A percentile compares a stretch with the other conserved stretches of the same genome.
Evolutionary conservation across 2,797 vertebrate genomes (phyloP).

Genomic region (Characodon lateralis): DNA sequence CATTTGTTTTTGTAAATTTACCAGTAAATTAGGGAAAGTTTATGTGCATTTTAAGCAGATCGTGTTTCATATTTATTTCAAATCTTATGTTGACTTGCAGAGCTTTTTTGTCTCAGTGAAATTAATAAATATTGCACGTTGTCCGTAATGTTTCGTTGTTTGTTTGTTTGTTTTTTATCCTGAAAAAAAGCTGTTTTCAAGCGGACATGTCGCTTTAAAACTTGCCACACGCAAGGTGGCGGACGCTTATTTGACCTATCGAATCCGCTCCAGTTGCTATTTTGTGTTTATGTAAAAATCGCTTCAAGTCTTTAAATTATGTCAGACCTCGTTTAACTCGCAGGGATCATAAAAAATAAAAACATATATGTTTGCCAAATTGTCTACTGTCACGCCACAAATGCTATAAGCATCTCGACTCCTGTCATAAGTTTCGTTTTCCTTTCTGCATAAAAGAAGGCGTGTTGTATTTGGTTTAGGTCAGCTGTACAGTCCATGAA

Average conservation of each 20-base stretch:
- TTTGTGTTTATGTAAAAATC: not conserved
- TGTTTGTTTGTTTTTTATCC: too few relatives aligned
- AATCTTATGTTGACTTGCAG: too few relatives aligned
- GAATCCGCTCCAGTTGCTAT: not conserved
- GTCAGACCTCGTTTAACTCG: not conserved
- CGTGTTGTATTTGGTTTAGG: not conserved
- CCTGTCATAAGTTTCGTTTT: constrained; percentile 40
- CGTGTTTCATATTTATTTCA: too few relatives aligned
- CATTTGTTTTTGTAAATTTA: too few relatives aligned
- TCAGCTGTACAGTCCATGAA: not conserved
- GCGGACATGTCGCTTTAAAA: too few relatives aligned
- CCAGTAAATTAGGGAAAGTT: too few relatives aligned
- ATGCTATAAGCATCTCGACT: too few relatives aligned
- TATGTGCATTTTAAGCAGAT: too few relatives aligned
- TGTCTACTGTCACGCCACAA: not conserved
- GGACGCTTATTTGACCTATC: not conserved
- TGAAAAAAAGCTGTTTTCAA: too few relatives aligned
- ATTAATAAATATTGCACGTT: not conserved
- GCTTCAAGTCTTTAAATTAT: not conserved
- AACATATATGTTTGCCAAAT: not conserved
- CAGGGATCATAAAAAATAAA: not conserved
- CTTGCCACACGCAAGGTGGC: too few relatives aligned
- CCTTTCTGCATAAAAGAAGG: constrained; percentile 13
- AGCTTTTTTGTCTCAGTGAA: too few relatives aligned
- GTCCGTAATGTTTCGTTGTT: not conserved